These are phyloP conservation scores for Cynaeus angustus DNA, from an alignment of 2,888 invertebrate species.

Conservation along the genomic window DNA sequence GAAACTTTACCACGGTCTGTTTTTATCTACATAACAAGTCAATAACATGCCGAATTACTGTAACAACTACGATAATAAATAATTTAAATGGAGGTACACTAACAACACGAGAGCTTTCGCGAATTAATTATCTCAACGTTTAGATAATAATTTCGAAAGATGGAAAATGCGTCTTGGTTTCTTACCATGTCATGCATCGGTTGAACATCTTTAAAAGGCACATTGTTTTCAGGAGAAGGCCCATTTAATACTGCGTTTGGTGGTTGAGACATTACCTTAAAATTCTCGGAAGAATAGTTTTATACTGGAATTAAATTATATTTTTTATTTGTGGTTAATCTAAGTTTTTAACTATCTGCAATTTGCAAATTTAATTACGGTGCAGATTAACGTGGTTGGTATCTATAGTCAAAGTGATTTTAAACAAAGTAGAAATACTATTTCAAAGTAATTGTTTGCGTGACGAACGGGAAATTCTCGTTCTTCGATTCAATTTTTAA, in stretches of 20 bases:
- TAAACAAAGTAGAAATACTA: slow-evolving; percentile 21
- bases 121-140: slow-evolving; percentile 28
- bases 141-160: not conserved
- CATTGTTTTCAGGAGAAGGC: slow-evolving; percentile 61
- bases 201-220: slow-evolving; percentile 59
- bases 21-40: slow-evolving; percentile 48
- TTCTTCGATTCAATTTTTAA: slow-evolving; percentile 35
- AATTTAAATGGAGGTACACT: slow-evolving; percentile 25
- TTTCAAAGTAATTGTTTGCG: slow-evolving; percentile 39
- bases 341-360: slow-evolving; percentile 32
- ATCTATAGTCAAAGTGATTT: slow-evolving; percentile 23
- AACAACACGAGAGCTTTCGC: slow-evolving; percentile 14
- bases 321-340: slow-evolving; percentile 53
- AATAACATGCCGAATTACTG: slow-evolving; percentile 47
- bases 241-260: slow-evolving; percentile 63
- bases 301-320: slow-evolving; percentile 61
- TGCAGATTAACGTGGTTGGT: slow-evolving; percentile 36
- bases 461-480: slow-evolving; percentile 29
- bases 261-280: slow-evolving; percentile 57
- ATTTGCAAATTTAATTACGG: slow-evolving; percentile 42
- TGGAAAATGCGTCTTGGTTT: not conserved
- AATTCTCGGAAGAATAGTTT: slow-evolving; percentile 52
- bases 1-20: slow-evolving; percentile 48
- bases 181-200: slow-evolving; percentile 58
- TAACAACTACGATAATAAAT: slow-evolving; percentile 29